Base-by-base conservation (phyloP, 2,797 vertebrate species). In the Vipera ursinii region DNA sequence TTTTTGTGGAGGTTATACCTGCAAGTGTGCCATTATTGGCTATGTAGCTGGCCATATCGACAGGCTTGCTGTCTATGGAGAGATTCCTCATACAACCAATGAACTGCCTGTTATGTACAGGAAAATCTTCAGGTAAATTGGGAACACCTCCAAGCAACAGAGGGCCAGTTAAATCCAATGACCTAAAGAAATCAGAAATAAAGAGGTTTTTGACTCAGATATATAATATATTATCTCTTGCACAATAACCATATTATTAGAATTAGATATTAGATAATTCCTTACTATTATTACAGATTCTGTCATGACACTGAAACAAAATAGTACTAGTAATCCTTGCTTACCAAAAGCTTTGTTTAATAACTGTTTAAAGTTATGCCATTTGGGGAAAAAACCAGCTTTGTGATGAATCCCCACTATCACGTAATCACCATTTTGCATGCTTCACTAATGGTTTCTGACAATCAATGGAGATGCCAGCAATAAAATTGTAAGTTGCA, bases 51-150 rank as follows among this genome's bases (percentile, higher is more conserved):
- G 98, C 99, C 99, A 99, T 99, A 97, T 99, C 99, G 0, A 99
- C 96, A 0, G 97, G 97, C 93, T 98, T 98, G 97, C 97, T 98
- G 93, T 99, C 99, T 0, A 99, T 98, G 32, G 98, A 98, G 89
- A 99, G 98, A 97, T 99, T 99, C 92, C 99, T 98, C 98, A 99
- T 99, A 97, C 99, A 99, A 95, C 99, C 99, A 0, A 99, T 97
- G 14, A 99, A 99, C 96, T 99, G 98, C 17, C 99, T 98, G 97
- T 99, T 99, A 93, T 97, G 98, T 94, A 99, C 98, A 0, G 99
- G 99, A 94, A 99, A 99, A 96, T 98, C 99, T 94, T 99, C 99
- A 0, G 99, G 99, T 87, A 99, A 98, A 97, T 99, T 98, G 92
- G 99, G 99, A 93, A 99, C 98, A 0, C 99, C 99, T 0, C 99